A percentile compares a stretch with the other conserved stretches of the same genome.
Conservation (phyloP, 2,797 vertebrate species). For the Mormyrops boulengeri region DNA sequence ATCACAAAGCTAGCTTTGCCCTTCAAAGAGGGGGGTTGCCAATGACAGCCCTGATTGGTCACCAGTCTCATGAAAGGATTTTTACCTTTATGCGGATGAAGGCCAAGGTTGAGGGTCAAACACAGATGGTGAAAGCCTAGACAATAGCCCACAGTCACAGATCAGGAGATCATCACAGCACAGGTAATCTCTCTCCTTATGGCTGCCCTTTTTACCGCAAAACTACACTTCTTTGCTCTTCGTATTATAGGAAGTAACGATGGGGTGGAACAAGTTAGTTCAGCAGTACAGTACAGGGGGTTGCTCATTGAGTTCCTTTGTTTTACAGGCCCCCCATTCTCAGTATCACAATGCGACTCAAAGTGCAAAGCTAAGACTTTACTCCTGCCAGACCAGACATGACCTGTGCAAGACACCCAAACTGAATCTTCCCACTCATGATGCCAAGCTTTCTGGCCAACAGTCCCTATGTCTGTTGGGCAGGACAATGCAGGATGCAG, state of each 20-base stretch:
- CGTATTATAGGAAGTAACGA: neutral
- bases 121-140: conserved; percentile 31
- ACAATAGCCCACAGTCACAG: conserved; percentile 23
- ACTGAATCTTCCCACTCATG: neutral
- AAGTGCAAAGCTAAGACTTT: neutral
- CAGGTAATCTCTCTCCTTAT: neutral
- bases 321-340: neutral
- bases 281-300: neutral
- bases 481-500: neutral
- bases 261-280: neutral
- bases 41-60: conserved; percentile 13
- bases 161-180: neutral
- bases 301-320: neutral
- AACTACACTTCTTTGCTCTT: neutral
- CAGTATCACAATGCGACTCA: neutral
- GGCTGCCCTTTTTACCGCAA: neutral
- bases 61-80: conserved; percentile 4
- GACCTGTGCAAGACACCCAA: neutral
- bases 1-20: conserved; percentile 42
- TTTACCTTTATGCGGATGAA: conserved; percentile 33
- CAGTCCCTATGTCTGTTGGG: neutral
- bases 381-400: neutral
- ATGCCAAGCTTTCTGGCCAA: neutral
- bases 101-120: conserved; percentile 34
- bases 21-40: conserved; percentile 42